Base-by-base conservation (phyloP, 2,113 vertebrate species). In the Spea bombifrons region DNA sequence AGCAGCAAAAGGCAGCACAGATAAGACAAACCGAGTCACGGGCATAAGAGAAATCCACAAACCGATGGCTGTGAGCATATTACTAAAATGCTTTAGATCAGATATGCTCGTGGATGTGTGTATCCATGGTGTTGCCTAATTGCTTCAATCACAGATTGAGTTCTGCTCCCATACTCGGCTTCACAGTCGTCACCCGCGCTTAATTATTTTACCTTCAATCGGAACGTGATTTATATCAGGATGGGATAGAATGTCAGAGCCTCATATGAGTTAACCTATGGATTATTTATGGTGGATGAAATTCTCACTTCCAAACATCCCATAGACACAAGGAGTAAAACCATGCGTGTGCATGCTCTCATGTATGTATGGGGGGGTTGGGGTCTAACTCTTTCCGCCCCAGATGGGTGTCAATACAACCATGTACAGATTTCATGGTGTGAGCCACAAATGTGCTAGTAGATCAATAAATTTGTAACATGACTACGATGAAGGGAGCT, bases 1-100 rank as follows among this genome's bases (percentile, higher is more conserved):
- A 53, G 48, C 16, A 17, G 53, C 69, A 71, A 71, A 16, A 17
- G n/a, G 15, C 15, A 70, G 8, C 67, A 49, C 12, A 70, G 69
- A 71, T 71, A 53, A 52, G 7, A 16, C 4, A 52, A 71, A 71
- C n/a, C 9, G 5, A 17, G 30, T 5, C 68, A 43, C 13, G 49
- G 17, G 7, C 49, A 71, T 48, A 70, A n/a, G 8, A 71, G 15
- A 59, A 13, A 10, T 59, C 55, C 30, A 30, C 30, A 30, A 30
- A 30, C 30, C 30, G 30, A 30, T 30, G 30, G 30, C 30, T 30
- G 7, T 59, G 8, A 59, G 55, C 55, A 8, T 9, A 59, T 30
- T 30, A 30, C 30, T 30, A 30, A 30, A 30, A 30, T 30, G 30
- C 30, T 30, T 30, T 2, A 59, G 9, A 59, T 13, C 10, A 59